Percentiles rank a stretch among this genome's conserved stretches.
These are phyloP conservation scores for Philereme transversata DNA, from an alignment of 2,888 invertebrate genomes.

Conservation along the genomic window DNA sequence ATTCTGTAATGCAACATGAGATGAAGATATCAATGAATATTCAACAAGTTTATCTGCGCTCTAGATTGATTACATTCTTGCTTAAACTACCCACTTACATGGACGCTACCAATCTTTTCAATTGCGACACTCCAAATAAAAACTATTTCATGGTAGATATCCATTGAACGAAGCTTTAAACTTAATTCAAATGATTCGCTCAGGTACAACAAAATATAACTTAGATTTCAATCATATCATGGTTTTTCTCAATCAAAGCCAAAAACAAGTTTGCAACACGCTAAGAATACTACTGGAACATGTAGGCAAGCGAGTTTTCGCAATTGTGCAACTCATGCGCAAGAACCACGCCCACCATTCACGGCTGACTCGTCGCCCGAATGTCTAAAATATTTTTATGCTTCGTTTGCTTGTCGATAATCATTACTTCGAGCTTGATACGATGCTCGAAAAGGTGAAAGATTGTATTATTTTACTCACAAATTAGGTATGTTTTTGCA, in stretches of 20 bases:
- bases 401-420: conserved; percentile 26
- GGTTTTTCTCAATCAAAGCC: conserved; percentile 17
- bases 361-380: conserved; percentile 37
- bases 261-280: conserved; percentile 26
- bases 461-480: no score
- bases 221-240: conserved; percentile 1
- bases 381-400: conserved; percentile 16
- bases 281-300: conserved; percentile 28
- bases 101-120: conserved; percentile 3
- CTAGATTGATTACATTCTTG: conserved; percentile 15
- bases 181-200: no score
- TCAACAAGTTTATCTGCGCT: conserved; percentile 15
- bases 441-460: no score
- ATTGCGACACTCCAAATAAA: background rate
- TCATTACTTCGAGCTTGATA: background rate
- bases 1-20: conserved; percentile 14
- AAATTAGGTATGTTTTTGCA: no score
- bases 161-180: no score
- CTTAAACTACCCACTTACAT: conserved; percentile 5
- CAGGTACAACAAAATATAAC: no score
- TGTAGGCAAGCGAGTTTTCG: conserved; percentile 40
- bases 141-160: no score
- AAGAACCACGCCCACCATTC: conserved; percentile 49
- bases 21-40: conserved; percentile 23
- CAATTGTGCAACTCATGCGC: conserved; percentile 51